phyloP scores from a whole-genome alignment of 2,113 vertebrate genomes.

The Vimba vimba region DNA sequence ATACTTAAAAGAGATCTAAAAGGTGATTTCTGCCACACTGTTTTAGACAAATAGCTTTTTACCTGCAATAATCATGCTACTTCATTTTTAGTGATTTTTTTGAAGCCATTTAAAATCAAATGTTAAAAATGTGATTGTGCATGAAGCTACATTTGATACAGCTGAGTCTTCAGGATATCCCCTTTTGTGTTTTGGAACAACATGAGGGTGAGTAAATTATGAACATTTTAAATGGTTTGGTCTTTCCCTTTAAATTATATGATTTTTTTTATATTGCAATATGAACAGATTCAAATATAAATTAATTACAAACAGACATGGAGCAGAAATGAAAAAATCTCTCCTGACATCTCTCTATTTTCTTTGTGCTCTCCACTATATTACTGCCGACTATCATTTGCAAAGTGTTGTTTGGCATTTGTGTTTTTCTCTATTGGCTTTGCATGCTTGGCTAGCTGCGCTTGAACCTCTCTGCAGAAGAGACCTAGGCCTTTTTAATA shows the following conservation, averaged over 20 bases:
- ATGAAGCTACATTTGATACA: background rate
- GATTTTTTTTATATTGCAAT: background rate
- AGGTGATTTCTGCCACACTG: background rate
- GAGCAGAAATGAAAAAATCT: background rate
- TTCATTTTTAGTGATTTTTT: background rate
- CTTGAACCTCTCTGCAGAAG: constrained; percentile 28
- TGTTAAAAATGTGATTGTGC: too few relatives aligned
- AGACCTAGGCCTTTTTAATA: constrained; percentile 34
- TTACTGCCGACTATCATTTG: constrained; percentile 42
- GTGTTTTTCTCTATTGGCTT: constrained; percentile 45
- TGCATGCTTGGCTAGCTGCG: constrained; percentile 48
- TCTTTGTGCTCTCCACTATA: constrained; percentile 30
- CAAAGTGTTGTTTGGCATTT: constrained; percentile 47
- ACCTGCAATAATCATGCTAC: background rate
- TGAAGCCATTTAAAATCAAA: too few relatives aligned
- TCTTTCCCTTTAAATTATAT: background rate
- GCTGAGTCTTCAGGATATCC: background rate
- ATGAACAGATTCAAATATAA: background rate
- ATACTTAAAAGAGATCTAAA: background rate
- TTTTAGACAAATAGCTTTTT: background rate
- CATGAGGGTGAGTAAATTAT: background rate
- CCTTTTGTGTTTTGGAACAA: background rate
- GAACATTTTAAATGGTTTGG: background rate
- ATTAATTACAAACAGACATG: background rate
- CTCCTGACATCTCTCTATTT: constrained; percentile 11